Conservation (phyloP, 2,888 invertebrate genomes). For the Tethea ocularis region DNA sequence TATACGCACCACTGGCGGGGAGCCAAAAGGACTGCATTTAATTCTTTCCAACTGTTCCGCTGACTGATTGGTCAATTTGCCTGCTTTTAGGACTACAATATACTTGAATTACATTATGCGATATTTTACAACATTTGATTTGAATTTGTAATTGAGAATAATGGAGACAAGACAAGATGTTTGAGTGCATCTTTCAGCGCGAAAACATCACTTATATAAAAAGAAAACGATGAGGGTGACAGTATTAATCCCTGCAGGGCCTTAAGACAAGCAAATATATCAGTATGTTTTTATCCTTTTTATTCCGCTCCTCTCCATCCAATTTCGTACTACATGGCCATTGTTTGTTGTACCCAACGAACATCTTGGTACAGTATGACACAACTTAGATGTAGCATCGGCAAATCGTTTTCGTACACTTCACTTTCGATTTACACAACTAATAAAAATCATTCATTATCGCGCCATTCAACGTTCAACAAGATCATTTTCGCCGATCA, state of each 20-base stretch:
- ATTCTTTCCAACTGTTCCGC: constrained; percentile 37
- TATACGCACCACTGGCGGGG: constrained; percentile 51
- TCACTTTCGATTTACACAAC: no score
- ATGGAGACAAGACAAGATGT: background rate
- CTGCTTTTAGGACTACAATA: background rate
- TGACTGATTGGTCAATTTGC: constrained; percentile 12
- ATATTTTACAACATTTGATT: background rate
- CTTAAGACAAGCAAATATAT: background rate
- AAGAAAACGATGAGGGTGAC: constrained; percentile 19
- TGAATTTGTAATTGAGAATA: background rate
- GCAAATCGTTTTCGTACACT: no score
- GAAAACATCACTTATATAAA: constrained; percentile 13
- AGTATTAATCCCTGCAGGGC: no score
- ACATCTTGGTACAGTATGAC: background rate
- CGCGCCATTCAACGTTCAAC: no score
- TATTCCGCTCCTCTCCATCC: constrained; percentile 28
- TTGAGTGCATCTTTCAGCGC: background rate
- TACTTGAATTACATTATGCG: background rate
- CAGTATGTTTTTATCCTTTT: constrained; percentile 12
- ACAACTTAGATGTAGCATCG: no score
- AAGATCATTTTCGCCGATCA: no score
- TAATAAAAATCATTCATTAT: no score
- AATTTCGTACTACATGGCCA: constrained; percentile 23
- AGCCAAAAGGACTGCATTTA: constrained; percentile 55
- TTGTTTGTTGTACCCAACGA: background rate